These are phyloP conservation scores for Elaphurus davidianus DNA, from an alignment of 2,113 vertebrate species.

Conservation along the genomic window DNA sequence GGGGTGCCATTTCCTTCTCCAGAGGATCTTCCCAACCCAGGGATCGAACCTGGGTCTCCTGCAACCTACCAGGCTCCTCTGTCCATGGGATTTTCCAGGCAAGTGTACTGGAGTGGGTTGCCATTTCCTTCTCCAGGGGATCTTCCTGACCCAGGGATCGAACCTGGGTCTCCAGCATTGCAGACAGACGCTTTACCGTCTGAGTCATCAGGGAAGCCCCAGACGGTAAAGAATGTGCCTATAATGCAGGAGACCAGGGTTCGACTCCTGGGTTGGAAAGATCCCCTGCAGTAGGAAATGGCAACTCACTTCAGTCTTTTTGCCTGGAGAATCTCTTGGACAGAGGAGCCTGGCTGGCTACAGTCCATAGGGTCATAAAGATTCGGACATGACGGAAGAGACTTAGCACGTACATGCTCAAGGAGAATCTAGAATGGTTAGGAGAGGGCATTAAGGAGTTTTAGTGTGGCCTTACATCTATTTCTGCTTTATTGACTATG, in stretches of 20 bases:
- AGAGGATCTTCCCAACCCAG: too few species aligned
- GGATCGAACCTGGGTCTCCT: too few species aligned
- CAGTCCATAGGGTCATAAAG: background rate
- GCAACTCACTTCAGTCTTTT: background rate
- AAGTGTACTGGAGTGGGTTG: too few species aligned
- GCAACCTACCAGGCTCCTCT: too few species aligned
- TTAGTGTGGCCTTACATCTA: background rate
- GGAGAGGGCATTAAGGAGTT: background rate
- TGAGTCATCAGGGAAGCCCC: background rate
- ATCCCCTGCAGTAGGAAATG: background rate
- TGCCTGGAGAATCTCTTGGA: background rate
- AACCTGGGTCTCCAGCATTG: too few species aligned
- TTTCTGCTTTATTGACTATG: too few species aligned
- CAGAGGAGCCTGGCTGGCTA: background rate
- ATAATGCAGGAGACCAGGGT: background rate
- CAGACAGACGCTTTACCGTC: too few species aligned
- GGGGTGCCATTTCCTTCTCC: too few species aligned
- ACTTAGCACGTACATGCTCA: background rate
- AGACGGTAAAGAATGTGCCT: background rate
- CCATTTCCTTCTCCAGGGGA: too few species aligned
- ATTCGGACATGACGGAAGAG: background rate
- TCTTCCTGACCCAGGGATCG: too few species aligned
- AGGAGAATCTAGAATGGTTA: background rate
- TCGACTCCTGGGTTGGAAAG: background rate
- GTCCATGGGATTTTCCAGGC: too few species aligned